Evolutionary conservation across 2,797 vertebrate species (phyloP), one percentile per base, ranked within the genome.

Genomic region (Lutjanus argentimaculatus): DNA sequence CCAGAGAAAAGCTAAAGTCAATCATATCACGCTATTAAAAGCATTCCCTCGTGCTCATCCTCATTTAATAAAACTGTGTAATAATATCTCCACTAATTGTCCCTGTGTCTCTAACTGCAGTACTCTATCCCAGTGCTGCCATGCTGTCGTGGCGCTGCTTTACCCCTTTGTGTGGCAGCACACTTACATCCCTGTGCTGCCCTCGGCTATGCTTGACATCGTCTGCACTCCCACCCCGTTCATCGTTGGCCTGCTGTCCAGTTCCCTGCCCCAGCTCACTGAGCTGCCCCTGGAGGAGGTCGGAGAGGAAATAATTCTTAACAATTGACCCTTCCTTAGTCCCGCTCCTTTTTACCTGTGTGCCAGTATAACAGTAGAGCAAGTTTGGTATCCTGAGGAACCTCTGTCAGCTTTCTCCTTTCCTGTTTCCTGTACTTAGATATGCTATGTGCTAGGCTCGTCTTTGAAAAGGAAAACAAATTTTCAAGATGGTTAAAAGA

Each of bases 101-200:
- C 46, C 14, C 19, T 56, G 8, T n/a, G 70, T 63, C 6, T 76
- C 21, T 93, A 72, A 66, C 6, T 72, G 40, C 88, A 99, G 98
- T 87, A 99, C 97, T 6, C 96, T 99, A 52, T 99, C 98, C 73
- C 97, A 97, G 89, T 99, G 98, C 86, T 99, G 98, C 88, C 98
- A 99, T 0, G 98, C 98, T 0, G 93, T 96, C 1, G 97, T 99
- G 91, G 98, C 98, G 0, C 93, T 98, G 15, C 96, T 98, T 36
- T 99, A 99, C 83, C 98, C 98, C 30, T 99, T 99, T 73, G 95
- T 97, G n/a, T 99, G 98, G 98, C 98, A 99, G 88, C 98, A 99
- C 93, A 99, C 98, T 8, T 99, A 99, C 96, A 99, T 99, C 92
- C 98, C 98, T 0, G 97, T 99, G 80, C 94, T 99, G 71, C 98